These are phyloP conservation scores for Acanthiza pusilla DNA, from an alignment of 2,797 vertebrate genomes.

Conservation along the genomic window DNA sequence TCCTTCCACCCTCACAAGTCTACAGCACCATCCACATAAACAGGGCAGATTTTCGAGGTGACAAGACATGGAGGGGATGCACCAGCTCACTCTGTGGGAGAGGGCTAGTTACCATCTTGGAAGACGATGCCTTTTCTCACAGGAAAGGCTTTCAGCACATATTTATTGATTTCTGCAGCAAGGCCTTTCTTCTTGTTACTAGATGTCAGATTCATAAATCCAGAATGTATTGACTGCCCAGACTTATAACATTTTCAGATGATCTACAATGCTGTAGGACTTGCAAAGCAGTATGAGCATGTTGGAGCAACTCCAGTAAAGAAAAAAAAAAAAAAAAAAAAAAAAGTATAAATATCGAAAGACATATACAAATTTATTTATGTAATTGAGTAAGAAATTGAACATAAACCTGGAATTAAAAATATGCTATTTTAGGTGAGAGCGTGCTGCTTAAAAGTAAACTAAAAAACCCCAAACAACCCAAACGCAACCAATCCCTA, in stretches of 20 bases:
- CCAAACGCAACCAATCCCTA: background rate
- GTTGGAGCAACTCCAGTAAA: background rate
- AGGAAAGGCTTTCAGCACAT: background rate
- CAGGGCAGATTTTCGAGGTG: background rate
- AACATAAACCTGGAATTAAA: background rate
- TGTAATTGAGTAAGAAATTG: background rate
- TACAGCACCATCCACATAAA: background rate
- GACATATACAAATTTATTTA: background rate
- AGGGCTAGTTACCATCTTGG: background rate
- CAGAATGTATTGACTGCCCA: background rate
- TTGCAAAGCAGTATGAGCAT: background rate
- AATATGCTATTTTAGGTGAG: background rate
- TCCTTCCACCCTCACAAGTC: background rate
- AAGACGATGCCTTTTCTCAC: background rate
- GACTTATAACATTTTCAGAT: background rate
- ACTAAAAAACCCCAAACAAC: background rate
- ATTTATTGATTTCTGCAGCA: slow-evolving; percentile 1
- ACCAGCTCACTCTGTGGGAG: background rate
- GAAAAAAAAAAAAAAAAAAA: background rate
- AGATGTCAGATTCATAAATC: slow-evolving; percentile 12
- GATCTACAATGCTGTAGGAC: background rate
- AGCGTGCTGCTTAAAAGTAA: background rate
- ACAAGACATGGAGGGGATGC: background rate
- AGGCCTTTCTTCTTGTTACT: background rate
- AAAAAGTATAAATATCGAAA: background rate